These are phyloP conservation scores for Nasua narica DNA, from an alignment of 2,797 vertebrate genomes.

Conservation along the genomic window DNA sequence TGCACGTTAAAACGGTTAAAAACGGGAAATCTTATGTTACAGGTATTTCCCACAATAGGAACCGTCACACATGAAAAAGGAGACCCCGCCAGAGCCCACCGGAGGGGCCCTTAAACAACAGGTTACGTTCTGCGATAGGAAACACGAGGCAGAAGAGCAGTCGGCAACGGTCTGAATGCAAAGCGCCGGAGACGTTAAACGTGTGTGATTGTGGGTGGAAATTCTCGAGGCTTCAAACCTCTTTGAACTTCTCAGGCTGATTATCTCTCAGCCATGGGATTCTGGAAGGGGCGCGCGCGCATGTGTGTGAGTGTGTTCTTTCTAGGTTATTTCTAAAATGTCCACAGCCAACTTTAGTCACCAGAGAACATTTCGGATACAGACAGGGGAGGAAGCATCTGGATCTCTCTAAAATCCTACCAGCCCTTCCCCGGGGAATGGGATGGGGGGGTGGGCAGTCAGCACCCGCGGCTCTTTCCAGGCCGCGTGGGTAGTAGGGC, in stretches of 20 bases:
- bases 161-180: neutral
- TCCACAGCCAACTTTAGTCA: neutral
- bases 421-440: accelerated
- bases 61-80: neutral
- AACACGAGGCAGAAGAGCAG: neutral
- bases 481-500: neutral
- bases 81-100: accelerated
- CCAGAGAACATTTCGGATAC: neutral
- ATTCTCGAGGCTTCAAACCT: neutral
- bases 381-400: neutral
- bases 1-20: neutral
- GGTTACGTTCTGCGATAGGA: neutral
- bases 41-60: neutral
- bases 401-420: neutral
- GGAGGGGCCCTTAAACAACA: accelerated
- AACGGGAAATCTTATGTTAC: neutral
- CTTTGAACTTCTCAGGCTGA: accelerated
- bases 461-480: accelerated
- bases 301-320: accelerated
- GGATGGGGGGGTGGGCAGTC: neutral
- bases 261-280: accelerated
- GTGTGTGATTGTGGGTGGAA: accelerated
- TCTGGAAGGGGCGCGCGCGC: neutral
- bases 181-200: neutral
- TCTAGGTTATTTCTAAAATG: neutral